Conservation (phyloP, 2,113 vertebrate species). For the Oryzias melastigma region DNA sequence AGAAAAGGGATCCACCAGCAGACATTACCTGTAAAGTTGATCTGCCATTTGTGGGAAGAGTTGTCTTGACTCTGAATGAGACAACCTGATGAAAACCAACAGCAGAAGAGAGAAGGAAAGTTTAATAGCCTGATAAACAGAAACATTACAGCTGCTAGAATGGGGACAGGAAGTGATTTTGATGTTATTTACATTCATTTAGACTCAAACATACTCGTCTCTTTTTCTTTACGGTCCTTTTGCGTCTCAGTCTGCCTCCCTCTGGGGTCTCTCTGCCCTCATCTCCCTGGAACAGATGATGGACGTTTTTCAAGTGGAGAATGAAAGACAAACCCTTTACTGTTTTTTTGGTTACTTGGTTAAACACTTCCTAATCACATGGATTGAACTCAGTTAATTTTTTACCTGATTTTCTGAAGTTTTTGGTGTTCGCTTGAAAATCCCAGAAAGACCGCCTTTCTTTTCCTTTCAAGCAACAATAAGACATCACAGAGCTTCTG, state of each 20-base stretch:
- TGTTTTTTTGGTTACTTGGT: too few species aligned
- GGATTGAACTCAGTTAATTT: not conserved
- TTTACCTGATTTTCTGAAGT: conserved; percentile 52
- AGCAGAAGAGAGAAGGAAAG: not conserved
- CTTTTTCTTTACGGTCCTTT: conserved; percentile 61
- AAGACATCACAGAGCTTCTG: not conserved
- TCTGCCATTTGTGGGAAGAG: conserved; percentile 41
- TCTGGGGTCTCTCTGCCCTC: conserved; percentile 21
- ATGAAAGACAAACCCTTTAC: too few species aligned
- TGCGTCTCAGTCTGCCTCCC: conserved; percentile 38
- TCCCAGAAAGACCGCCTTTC: conserved; percentile 40
- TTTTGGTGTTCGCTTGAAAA: conserved; percentile 57
- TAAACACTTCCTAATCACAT: not conserved
- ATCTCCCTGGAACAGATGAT: conserved; percentile 37
- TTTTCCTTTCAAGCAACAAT: conserved; percentile 45
- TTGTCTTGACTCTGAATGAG: conserved; percentile 71
- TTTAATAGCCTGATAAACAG: not conserved
- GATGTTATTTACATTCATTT: too few species aligned
- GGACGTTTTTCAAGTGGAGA: not conserved
- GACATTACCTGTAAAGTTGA: conserved; percentile 36
- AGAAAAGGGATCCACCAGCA: too few species aligned
- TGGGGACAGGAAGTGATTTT: too few species aligned
- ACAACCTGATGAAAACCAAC: conserved; percentile 48
- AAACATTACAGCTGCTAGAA: not conserved
- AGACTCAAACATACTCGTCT: conserved; percentile 43